Conservation (phyloP, 1,140 invertebrate genomes). For the Diachasmimorpha longicaudata region DNA sequence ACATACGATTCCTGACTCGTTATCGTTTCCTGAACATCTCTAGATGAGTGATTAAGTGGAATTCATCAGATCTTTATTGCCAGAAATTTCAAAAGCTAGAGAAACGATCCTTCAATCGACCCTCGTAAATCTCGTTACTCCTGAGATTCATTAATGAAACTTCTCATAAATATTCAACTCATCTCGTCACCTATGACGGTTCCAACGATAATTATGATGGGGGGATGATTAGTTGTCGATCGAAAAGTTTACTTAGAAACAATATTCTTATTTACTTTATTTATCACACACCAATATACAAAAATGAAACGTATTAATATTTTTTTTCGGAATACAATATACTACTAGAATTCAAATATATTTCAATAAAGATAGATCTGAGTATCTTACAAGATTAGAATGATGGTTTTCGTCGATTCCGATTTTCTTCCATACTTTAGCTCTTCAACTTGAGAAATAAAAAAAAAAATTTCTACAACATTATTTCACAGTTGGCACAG, state of each 20-base stretch:
- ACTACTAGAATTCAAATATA: conserved; percentile 62
- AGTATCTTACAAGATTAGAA: conserved; percentile 64
- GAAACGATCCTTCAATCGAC: too few species aligned
- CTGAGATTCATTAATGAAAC: too few species aligned
- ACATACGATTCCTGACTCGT: too few species aligned
- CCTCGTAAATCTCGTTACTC: too few species aligned
- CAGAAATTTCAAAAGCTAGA: too few species aligned
- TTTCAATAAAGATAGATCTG: conserved; percentile 62
- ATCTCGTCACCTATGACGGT: background rate
- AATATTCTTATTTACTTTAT: conserved; percentile 61
- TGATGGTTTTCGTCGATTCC: conserved; percentile 44
- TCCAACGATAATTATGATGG: background rate
- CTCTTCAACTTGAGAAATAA: conserved; percentile 50
- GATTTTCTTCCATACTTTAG: background rate
- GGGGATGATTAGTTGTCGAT: conserved; percentile 11
- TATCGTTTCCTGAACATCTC: too few species aligned
- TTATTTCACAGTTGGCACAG: conserved; percentile 62
- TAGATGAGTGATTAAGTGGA: too few species aligned
- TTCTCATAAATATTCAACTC: background rate
- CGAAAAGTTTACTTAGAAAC: conserved; percentile 57
- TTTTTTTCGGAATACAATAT: conserved; percentile 59
- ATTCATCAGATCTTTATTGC: too few species aligned
- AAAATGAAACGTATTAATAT: conserved; percentile 64
- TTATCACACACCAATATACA: conserved; percentile 66
- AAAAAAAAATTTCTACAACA: conserved; percentile 58